Evolutionary conservation across 2,888 invertebrate genomes (phyloP), one percentile per base, ranked within the genome.

Genomic region (Agonopterix heracliana): DNA sequence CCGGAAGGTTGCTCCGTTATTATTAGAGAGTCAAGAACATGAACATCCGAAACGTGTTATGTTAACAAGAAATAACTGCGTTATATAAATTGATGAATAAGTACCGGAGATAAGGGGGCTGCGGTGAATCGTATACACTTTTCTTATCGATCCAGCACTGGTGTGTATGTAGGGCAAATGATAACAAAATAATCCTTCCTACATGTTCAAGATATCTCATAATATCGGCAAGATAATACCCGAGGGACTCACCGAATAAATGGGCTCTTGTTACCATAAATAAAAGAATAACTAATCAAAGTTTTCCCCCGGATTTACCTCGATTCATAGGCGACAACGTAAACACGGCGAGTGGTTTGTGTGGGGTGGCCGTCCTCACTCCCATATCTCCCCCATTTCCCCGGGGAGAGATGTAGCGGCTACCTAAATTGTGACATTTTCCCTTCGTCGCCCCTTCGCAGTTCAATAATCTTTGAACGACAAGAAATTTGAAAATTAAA

Each of bases 361-460:
- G 54, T 1, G 49, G 68, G 68, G 68, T 42, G 68, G 61, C 48
- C 50, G 49, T 49, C 41, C 50, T 56, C 56, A 50, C 57, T 60
- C 57, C 62, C 54, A 26, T 7, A 51, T 54, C 54, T 50, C 56
- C 60, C 47, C 47, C 50, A 45, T 12, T 54, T 40, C 44, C 46
- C 46, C 11, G 3, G 48, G 46, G 46, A 62, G 60, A 66, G 65
- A 12, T 8, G 10, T 9, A 12, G 11, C 12, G 11, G 41, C 41
- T 9, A 41, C 70, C 71, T 78, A 71, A 77, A 80, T 80, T 74
- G 78, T 78, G 78, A 81, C 79, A 79, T 81, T 84, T 81, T 79
- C 78, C 72, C 74, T 74, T 78, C 72, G 61, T 67, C 68, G 60
- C 68, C 67, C 65, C 68, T 71, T 74, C 60, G 60, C 74, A 75